phyloP scores from a whole-genome alignment of 2,797 vertebrate species.

The Poeciliopsis paucimaculata region DNA sequence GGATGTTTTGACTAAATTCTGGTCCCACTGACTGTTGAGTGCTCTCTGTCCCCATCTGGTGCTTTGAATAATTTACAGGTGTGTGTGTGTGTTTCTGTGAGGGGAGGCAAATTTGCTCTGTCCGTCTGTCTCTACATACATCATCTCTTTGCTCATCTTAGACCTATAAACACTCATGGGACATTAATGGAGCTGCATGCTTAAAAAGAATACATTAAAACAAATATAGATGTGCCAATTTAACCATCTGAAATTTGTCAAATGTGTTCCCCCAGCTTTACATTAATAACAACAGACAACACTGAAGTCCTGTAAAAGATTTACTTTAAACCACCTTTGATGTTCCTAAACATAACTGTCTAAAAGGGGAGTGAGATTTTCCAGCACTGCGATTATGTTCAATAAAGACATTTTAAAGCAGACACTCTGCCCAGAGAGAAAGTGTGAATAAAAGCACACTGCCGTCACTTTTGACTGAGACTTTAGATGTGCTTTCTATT shows the following conservation, averaged over 20 bases:
- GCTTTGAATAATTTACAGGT: constrained; percentile 77
- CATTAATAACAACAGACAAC: background rate
- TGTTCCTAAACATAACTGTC: background rate
- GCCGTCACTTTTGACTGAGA: constrained; percentile 19
- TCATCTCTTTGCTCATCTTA: constrained; percentile 32
- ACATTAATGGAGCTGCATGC: constrained; percentile 19
- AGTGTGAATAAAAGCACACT: constrained; percentile 36
- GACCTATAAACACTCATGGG: constrained; percentile 26
- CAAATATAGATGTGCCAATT: background rate
- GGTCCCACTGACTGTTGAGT: constrained; percentile 27
- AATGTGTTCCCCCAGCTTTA: background rate
- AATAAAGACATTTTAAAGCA: constrained; percentile 38
- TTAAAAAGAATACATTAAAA: constrained; percentile 29
- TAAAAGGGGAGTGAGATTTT: constrained; percentile 14
- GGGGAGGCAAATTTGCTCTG: constrained; percentile 12
- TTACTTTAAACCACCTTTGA: background rate
- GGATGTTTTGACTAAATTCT: constrained; percentile 31
- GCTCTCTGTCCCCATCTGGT: constrained; percentile 57
- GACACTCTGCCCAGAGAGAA: constrained; percentile 21
- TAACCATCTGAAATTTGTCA: background rate
- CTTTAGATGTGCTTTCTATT: constrained; percentile 25
- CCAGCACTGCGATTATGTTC: constrained; percentile 32
- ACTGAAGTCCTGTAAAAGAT: background rate
- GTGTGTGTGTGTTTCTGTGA: constrained; percentile 28
- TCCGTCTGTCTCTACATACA: constrained; percentile 36